phyloP scores from a whole-genome alignment of 2,113 vertebrate species.

The Rhinoderma darwinii region DNA sequence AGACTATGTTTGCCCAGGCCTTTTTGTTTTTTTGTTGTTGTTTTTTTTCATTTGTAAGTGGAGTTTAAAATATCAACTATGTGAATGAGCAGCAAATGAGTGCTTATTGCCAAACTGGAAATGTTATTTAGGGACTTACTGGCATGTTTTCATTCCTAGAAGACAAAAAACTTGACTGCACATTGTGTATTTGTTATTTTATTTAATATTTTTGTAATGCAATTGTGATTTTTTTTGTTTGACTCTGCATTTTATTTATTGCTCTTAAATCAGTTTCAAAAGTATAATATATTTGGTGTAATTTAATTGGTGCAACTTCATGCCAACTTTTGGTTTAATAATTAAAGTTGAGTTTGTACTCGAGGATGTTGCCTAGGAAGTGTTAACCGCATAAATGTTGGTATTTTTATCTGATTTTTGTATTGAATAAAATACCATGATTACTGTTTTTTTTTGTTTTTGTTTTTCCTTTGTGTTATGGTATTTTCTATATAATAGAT shows the following conservation, averaged over 20 bases:
- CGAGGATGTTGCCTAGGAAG: slow-evolving; percentile 67
- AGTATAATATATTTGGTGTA: slow-evolving; percentile 87
- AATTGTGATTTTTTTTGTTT: slow-evolving; percentile 87
- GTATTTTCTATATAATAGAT: neutral
- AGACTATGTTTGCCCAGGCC: slow-evolving; percentile 67
- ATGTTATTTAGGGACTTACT: slow-evolving; percentile 87
- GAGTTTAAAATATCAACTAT: slow-evolving; percentile 66
- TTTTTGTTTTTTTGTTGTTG: slow-evolving; percentile 70
- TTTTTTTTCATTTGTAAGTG: no score
- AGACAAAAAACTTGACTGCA: slow-evolving; percentile 94
- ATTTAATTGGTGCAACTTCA: slow-evolving; percentile 82
- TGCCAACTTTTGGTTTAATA: slow-evolving; percentile 73
- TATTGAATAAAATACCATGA: slow-evolving; percentile 62
- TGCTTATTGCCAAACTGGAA: slow-evolving; percentile 96
- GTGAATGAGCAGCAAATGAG: slow-evolving; percentile 75
- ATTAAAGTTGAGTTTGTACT: slow-evolving; percentile 74
- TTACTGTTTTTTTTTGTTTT: neutral
- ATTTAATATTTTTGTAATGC: slow-evolving; percentile 85
- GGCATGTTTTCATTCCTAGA: slow-evolving; percentile 82
- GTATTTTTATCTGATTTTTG: slow-evolving; percentile 78
- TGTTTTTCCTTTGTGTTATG: neutral
- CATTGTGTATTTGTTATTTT: slow-evolving; percentile 89
- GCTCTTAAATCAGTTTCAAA: slow-evolving; percentile 96
- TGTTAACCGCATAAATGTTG: slow-evolving; percentile 76
- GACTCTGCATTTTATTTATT: slow-evolving; percentile 94